Base-by-base conservation (phyloP, 2,888 invertebrate genomes). In the Micropterix aruncella region DNA sequence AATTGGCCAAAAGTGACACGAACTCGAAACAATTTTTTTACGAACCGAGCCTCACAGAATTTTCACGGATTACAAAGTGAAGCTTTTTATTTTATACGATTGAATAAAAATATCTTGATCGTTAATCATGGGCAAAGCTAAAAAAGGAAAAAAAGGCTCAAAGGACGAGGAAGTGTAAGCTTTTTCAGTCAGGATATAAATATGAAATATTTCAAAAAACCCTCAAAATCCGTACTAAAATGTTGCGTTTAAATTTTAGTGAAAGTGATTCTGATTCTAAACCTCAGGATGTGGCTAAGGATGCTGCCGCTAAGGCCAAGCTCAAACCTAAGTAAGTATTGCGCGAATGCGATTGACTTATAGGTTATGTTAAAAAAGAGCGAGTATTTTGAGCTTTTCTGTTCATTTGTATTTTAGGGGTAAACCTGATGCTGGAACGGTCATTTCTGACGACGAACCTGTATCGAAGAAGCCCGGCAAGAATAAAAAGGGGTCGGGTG, bases 71-170 rank as follows among this genome's bases (percentile, higher is more conserved):
- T n/a, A n/a, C n/a, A n/a, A n/a, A n/a, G n/a, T n/a, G n/a, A n/a
- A n/a, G n/a, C n/a, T n/a, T n/a, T n/a, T n/a, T n/a, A n/a, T n/a
- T n/a, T n/a, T n/a, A n/a, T n/a, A n/a, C n/a, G n/a, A n/a, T n/a
- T n/a, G n/a, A n/a, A n/a, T n/a, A n/a, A n/a, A n/a, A n/a, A n/a
- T n/a, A n/a, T n/a, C n/a, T n/a, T n/a, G n/a, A n/a, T n/a, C n/a
- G n/a, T 41, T 38, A 15, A 56, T 52, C 52, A 84, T 84, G 86
- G 85, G 83, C 60, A 86, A 86, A 71, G 75, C 81, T 62, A 86
- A 85, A 76, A 86, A 85, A 67, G 79, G 80, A 62, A 83, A 83
- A 70, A 85, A 84, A 73, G 79, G 77, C 65, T 75, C 73, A 60
- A 75, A 75, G 60, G 80, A 77, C 52, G 83, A 84, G 53, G 83